These are phyloP conservation scores for Synergus umbraculus DNA, from an alignment of 2,888 invertebrate species.

Conservation along the genomic window DNA sequence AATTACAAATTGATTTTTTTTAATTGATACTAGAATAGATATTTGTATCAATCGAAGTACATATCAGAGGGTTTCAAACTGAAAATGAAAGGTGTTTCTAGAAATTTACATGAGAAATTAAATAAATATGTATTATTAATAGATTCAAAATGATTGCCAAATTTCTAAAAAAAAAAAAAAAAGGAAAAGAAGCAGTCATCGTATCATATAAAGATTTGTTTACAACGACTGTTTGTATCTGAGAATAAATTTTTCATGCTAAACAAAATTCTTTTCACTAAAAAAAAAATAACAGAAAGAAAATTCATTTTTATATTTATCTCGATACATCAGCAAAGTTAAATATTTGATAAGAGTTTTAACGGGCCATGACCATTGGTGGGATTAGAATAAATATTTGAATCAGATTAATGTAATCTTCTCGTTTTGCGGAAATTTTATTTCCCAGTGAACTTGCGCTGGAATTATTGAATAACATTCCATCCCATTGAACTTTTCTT, in stretches of 20 bases:
- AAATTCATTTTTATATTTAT: not conserved
- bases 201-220: not conserved
- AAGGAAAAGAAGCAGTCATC: not conserved
- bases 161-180: not conserved
- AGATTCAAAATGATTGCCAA: not conserved
- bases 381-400: not conserved
- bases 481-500: conserved; percentile 43
- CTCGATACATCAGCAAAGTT: not conserved
- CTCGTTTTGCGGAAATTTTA: not conserved
- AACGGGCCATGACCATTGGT: not conserved
- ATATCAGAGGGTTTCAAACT: too few relatives aligned
- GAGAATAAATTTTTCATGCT: not conserved
- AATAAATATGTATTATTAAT: not conserved
- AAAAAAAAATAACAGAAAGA: not conserved
- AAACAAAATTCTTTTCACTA: not conserved
- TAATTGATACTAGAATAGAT: too few relatives aligned
- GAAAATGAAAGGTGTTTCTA: too few relatives aligned
- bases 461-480: conserved; percentile 13
- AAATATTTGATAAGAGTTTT: not conserved
- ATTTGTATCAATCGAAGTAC: too few relatives aligned
- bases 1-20: too few relatives aligned
- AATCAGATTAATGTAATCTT: not conserved
- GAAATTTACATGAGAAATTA: not conserved
- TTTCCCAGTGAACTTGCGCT: not conserved
- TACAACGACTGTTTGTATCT: not conserved